A percentile compares a stretch with the other conserved stretches of the same genome.
phyloP scores from a whole-genome alignment of 2,888 invertebrate genomes.

The Arctia plantaginis region DNA sequence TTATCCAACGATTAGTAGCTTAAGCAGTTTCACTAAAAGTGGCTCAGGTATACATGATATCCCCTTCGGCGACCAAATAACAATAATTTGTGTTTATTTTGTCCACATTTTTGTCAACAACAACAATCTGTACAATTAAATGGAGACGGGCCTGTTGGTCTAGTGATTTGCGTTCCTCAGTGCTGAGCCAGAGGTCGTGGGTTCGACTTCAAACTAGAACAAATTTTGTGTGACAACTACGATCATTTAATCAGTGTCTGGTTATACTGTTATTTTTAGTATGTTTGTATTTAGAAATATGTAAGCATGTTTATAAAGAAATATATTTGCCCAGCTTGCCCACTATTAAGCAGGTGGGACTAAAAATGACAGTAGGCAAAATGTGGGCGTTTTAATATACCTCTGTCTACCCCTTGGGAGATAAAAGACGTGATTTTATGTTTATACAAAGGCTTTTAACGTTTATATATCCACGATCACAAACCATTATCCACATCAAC shows the following conservation, averaged over 20 bases:
- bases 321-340: too few relatives aligned
- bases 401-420: not conserved
- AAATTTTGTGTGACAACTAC: not conserved
- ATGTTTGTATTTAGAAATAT: too few relatives aligned
- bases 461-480: not conserved
- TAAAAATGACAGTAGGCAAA: not conserved
- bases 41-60: not conserved
- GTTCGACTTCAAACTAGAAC: not conserved
- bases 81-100: too few relatives aligned
- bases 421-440: not conserved
- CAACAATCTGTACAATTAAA: not conserved
- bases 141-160: not conserved
- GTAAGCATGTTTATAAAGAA: too few relatives aligned
- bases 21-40: not conserved
- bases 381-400: too few relatives aligned
- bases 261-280: too few relatives aligned
- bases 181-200: not conserved
- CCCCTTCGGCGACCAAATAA: not conserved
- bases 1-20: conserved; percentile 53
- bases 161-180: not conserved
- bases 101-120: too few relatives aligned
- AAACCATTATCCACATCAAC: not conserved
- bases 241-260: too few relatives aligned
- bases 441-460: too few relatives aligned
- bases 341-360: too few relatives aligned